A percentile compares a stretch with the other conserved stretches of the same genome.
Evolutionary conservation across 2,888 invertebrate genomes (phyloP).

Genomic region (Thereva unica): DNA sequence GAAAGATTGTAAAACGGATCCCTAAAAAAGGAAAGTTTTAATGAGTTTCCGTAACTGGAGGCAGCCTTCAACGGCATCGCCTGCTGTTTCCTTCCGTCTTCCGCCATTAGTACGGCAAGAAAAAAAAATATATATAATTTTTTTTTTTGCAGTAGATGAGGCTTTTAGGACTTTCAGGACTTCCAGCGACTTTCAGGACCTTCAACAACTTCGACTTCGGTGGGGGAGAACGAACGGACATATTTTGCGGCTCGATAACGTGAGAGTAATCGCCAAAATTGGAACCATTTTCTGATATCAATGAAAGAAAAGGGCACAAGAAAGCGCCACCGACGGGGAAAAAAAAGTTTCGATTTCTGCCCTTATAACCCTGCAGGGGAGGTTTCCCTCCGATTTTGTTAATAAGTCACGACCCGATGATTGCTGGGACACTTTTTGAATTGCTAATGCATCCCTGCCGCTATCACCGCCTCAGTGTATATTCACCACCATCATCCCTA

Average conservation of each 20-base stretch:
- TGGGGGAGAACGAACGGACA: neutral
- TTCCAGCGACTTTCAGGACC: conserved; percentile 4
- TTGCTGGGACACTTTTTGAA: conserved; percentile 36
- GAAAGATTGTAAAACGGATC: conserved; percentile 13
- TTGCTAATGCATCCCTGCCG: conserved; percentile 13
- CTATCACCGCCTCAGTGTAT: too few species aligned
- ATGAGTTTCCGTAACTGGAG: conserved; percentile 40
- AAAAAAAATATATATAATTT: too few species aligned
- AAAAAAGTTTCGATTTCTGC: conserved; percentile 11
- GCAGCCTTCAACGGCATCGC: conserved; percentile 20
- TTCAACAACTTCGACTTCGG: conserved; percentile 12
- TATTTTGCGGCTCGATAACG: conserved; percentile 26
- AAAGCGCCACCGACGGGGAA: neutral
- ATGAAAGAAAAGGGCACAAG: neutral
- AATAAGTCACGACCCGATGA: conserved; percentile 37
- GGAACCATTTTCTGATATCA: conserved; percentile 20
- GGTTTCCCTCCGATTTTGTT: conserved; percentile 28
- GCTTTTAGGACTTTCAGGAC: too few species aligned
- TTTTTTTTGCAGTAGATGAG: too few species aligned
- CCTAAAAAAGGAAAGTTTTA: conserved; percentile 37
- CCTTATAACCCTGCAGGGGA: neutral
- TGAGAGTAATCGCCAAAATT: conserved; percentile 29
- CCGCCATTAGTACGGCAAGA: conserved; percentile 16
- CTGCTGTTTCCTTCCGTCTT: neutral
- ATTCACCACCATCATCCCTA: too few species aligned